Evolutionary conservation across 1,140 invertebrate species (phyloP), one percentile per base, ranked within the genome.

Genomic region (Drosophila simulans): DNA sequence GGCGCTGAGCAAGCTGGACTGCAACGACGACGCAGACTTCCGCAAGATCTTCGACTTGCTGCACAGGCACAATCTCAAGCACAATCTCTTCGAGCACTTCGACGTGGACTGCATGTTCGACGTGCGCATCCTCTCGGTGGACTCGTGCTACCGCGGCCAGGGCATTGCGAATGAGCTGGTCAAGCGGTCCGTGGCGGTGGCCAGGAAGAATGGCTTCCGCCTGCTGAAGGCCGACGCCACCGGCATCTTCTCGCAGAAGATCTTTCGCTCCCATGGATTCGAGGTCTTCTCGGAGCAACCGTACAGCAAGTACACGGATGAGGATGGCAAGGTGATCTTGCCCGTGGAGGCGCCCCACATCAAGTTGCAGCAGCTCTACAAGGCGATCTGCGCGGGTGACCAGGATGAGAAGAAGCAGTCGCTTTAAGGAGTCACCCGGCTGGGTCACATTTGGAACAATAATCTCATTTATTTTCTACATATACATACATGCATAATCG

Each of bases 201-300:
- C 96, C 0, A 94, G 92, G 74, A 93, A 95, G 64, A 92, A 94
- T 62, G 94, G 94, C 27, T 97, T 96, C 78, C 95, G 95, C 93
- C 76, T 97, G 12, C 94, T 97, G 54, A 97, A 97, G 91, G 95
- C 94, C 17, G 96, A 97, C 80, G 95, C 96, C 4, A 97, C 96
- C 0, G 96, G 96, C 17, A 93, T 95, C 0, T 97, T 94, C 79
- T 97, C 96, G 0, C 96, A 97, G 82, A 95, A 95, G 78, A 95
- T 96, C 20, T 94, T 95, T 49, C 93, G 94, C 80, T 95, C 94
- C 20, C 92, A 95, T 13, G 96, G 95, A 0, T 94, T 96, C 66
- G 92, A 94, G 49, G 93, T 94, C 1, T 92, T 95, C 22, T 93
- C 94, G 13, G 94, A 95, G 63, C 94, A 96, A 7, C 92, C 92